phyloP scores from a whole-genome alignment of 2,113 vertebrate genomes.

The Paradisaea rubra region DNA sequence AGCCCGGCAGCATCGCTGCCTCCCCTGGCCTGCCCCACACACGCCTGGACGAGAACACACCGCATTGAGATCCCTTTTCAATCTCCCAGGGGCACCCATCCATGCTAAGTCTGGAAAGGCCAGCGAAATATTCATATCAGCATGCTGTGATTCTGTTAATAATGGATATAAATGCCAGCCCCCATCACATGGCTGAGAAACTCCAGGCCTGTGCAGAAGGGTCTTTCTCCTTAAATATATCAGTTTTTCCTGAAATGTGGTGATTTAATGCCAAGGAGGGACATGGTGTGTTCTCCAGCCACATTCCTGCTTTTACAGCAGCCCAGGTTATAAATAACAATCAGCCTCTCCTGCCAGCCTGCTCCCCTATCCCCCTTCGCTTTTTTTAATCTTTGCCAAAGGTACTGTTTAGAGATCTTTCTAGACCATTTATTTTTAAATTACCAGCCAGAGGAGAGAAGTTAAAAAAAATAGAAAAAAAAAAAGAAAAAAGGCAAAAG shows the following conservation, averaged over 20 bases:
- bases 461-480: neutral
- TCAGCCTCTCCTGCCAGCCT: conserved; percentile 18
- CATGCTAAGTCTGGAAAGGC: neutral
- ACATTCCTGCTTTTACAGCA: neutral
- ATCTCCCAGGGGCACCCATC: neutral
- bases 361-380: conserved; percentile 19
- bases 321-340: conserved; percentile 59
- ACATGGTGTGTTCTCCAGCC: neutral
- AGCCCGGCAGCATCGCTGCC: neutral
- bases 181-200: neutral
- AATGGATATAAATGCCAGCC: neutral
- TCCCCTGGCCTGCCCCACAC: neutral
- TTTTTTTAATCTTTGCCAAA: conserved; percentile 76
- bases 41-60: accelerated
- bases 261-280: neutral
- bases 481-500: conserved; percentile 50
- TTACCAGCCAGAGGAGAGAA: conserved; percentile 75
- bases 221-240: neutral
- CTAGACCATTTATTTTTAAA: conserved; percentile 81
- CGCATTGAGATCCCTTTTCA: accelerated
- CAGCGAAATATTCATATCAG: neutral
- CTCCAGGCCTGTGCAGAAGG: neutral
- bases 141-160: neutral
- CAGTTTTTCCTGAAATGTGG: neutral
- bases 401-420: conserved; percentile 79